Evolutionary conservation across 2,888 invertebrate species (phyloP), one percentile per base, ranked within the genome.

Genomic region (Aleiodes alternator): DNA sequence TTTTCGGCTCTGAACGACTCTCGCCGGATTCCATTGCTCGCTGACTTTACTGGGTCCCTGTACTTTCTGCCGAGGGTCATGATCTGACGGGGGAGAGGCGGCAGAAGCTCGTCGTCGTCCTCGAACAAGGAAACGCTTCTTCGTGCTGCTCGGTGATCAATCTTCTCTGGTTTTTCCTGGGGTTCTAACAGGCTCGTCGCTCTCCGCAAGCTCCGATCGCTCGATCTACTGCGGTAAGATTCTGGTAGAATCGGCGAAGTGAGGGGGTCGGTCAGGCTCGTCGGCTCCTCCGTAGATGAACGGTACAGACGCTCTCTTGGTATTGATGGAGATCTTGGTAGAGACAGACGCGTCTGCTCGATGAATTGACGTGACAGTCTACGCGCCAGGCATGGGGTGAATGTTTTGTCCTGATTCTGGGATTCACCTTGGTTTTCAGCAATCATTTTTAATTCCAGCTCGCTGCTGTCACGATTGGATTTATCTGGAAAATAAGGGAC

Each of bases 351-450:
- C 12, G 87, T 87, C 73, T 86, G 85, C 77, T 89, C 88, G 80
- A 87, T 85, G 77, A 88, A 86, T 57, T 87, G 88, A 11, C 87
- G 84, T 76, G 87, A 88, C 78, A 90, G 78, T 9, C 89, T 82
- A 12, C 87, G 84, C 51, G 89, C 87, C 76, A 90, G 77, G 76
- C 87, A 85, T 29, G 89, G 90, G 48, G 90, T 89, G 76, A 88
- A 89, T 76, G 78, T 87, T 64, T 85, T 84, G 31, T 56, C 78
- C 69, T 86, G 85, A 72, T 82, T 85, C 64, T n/a, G 64, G 9
- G 8, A 3, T 7, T 69, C 48, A n/a, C 55, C 23, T 48, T 64
- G 64, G 7, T 16, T 14, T 9, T 64, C 64, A 1, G 43, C 16
- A 7, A 64, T 43, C 14, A 64, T 64, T 12, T 64, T 43, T 48